These are phyloP conservation scores for Accipiter cooperii DNA, from an alignment of 2,113 vertebrate genomes.

Conservation along the genomic window DNA sequence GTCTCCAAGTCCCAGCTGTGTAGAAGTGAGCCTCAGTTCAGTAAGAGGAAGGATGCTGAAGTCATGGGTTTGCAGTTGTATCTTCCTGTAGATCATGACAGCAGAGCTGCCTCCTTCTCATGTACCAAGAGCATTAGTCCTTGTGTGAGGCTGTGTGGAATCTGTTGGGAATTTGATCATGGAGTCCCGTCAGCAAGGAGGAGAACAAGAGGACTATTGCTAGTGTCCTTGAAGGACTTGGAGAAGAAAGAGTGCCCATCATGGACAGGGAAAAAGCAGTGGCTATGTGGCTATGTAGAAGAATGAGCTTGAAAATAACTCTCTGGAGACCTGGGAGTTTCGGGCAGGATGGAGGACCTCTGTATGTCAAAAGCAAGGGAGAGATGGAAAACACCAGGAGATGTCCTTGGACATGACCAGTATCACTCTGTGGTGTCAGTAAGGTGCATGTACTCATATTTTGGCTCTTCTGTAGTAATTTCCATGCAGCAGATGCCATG, in stretches of 20 bases:
- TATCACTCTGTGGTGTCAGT: background rate
- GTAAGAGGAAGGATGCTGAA: background rate
- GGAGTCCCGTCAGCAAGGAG: background rate
- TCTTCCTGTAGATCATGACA: background rate
- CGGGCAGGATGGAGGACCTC: background rate
- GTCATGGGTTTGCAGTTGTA: background rate
- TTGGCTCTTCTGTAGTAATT: background rate
- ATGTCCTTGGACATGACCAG: background rate
- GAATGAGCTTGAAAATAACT: background rate
- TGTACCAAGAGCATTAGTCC: background rate
- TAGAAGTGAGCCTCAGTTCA: rapidly evolving
- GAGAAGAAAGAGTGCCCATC: background rate
- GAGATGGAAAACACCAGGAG: background rate
- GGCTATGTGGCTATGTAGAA: background rate
- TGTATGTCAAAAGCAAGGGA: background rate
- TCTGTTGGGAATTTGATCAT: background rate
- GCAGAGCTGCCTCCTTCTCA: background rate
- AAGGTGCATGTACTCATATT: background rate
- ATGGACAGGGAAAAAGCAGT: background rate
- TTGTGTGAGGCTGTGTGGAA: background rate
- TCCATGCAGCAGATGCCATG: background rate
- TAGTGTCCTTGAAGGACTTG: background rate
- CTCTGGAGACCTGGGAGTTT: background rate
- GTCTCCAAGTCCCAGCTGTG: background rate
- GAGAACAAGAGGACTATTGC: background rate